Conservation (phyloP, 2,888 invertebrate genomes). For the Hoplodrina ambigua region DNA sequence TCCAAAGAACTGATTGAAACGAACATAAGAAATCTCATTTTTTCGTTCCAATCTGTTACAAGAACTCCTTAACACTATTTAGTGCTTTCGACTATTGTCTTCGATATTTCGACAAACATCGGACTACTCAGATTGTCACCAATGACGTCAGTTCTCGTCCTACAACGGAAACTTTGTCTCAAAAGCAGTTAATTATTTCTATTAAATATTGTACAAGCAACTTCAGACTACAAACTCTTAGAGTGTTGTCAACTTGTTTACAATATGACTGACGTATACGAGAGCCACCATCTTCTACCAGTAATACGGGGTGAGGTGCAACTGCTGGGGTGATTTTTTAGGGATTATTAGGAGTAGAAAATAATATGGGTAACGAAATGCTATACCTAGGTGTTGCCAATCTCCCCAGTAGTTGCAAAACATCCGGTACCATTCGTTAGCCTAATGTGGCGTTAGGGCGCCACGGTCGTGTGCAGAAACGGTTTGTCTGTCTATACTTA, state of each 20-base stretch:
- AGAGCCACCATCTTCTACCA: background rate
- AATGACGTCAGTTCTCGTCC: background rate
- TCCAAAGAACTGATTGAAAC: background rate
- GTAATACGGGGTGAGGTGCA: conserved; percentile 3
- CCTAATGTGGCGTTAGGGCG: conserved; percentile 1
- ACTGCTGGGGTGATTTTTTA: background rate
- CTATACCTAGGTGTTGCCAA: conserved; percentile 1
- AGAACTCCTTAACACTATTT: conserved; percentile 18
- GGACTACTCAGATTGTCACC: background rate
- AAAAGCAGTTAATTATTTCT: conserved; percentile 32
- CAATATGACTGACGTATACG: conserved; percentile 4
- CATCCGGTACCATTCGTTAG: background rate
- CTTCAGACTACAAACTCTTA: background rate
- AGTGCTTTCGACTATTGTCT: conserved; percentile 5
- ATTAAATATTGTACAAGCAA: conserved; percentile 21
- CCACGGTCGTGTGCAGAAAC: background rate
- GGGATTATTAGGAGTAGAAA: conserved; percentile 4
- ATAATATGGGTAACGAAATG: background rate
- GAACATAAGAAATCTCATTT: background rate
- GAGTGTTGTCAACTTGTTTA: background rate
- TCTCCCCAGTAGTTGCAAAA: conserved; percentile 1
- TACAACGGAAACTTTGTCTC: background rate
- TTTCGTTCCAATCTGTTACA: conserved; percentile 3
- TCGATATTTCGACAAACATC: conserved; percentile 2
- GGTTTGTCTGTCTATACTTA: background rate